phyloP scores from a whole-genome alignment of 2,888 invertebrate species.

The Tiphia femorata region DNA sequence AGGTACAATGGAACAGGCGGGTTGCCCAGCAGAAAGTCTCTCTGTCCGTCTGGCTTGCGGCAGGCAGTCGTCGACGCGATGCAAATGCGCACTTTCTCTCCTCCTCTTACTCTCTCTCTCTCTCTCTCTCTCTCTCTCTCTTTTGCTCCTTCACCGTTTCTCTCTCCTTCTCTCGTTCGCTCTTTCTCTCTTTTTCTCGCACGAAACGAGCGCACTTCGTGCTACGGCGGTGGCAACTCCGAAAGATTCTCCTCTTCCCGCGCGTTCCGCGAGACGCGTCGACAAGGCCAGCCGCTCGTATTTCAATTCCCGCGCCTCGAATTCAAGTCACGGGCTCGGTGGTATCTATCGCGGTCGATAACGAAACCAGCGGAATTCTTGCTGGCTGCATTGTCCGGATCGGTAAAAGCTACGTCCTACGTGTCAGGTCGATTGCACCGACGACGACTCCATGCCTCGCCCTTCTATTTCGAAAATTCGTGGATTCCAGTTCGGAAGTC shows the following conservation, averaged over 20 bases:
- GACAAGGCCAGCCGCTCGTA: conserved; percentile 47
- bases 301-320: conserved; percentile 57
- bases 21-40: conserved; percentile 53
- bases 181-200: conserved; percentile 1
- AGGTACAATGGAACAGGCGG: conserved; percentile 50
- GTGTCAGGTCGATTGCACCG: not conserved
- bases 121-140: not conserved
- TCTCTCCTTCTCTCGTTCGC: not conserved
- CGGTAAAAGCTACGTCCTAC: too few species aligned
- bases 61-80: conserved; percentile 32
- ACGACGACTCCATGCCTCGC: not conserved
- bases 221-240: too few species aligned
- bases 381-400: conserved; percentile 35
- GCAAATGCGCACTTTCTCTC: conserved; percentile 18
- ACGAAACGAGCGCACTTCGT: too few species aligned
- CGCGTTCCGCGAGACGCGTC: conserved; percentile 32
- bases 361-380: conserved; percentile 51
- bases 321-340: conserved; percentile 47
- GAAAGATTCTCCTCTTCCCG: conserved; percentile 30
- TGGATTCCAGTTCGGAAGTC: too few species aligned
- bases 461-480: too few species aligned
- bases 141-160: not conserved
- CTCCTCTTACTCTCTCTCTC: not conserved
- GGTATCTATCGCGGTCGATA: conserved; percentile 45
- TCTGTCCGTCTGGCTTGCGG: conserved; percentile 43